phyloP scores from a whole-genome alignment of 2,888 invertebrate genomes.

The Yponomeuta cagnagella region DNA sequence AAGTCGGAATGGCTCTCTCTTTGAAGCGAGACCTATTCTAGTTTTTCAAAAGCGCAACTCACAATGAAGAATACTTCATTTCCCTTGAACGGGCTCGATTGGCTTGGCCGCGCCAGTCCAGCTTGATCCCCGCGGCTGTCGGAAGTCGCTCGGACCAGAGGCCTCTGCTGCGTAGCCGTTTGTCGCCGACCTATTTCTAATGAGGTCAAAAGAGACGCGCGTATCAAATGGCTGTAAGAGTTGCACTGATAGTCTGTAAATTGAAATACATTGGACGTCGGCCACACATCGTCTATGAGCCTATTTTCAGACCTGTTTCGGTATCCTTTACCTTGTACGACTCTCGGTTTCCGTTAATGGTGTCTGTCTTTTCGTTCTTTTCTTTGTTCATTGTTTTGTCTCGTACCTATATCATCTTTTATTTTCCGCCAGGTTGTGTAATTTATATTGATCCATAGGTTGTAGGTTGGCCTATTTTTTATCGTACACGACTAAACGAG shows the following conservation, averaged over 20 bases:
- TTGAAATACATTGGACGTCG: slow-evolving; percentile 51
- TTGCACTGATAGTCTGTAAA: slow-evolving; percentile 44
- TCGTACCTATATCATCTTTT: background rate
- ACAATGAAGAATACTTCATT: slow-evolving; percentile 17
- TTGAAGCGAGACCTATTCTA: slow-evolving; percentile 7
- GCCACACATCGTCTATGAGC: slow-evolving; percentile 20
- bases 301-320: background rate
- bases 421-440: background rate
- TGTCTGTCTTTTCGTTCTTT: background rate
- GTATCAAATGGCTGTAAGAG: slow-evolving; percentile 27
- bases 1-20: background rate
- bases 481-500: slow-evolving; percentile 4
- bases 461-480: background rate
- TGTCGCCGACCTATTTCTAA: slow-evolving; percentile 26
- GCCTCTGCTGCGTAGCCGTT: slow-evolving; percentile 1
- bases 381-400: background rate
- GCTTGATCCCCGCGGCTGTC: background rate
- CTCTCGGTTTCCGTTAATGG: background rate
- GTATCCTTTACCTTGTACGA: background rate
- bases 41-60: slow-evolving; percentile 14
- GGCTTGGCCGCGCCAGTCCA: slow-evolving; percentile 7
- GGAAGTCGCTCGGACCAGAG: background rate
- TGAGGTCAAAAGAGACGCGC: slow-evolving; percentile 51
- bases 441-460: background rate
- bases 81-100: slow-evolving; percentile 14